Evolutionary conservation across 2,888 invertebrate species (phyloP).

Genomic region (Dioctria linearis): DNA sequence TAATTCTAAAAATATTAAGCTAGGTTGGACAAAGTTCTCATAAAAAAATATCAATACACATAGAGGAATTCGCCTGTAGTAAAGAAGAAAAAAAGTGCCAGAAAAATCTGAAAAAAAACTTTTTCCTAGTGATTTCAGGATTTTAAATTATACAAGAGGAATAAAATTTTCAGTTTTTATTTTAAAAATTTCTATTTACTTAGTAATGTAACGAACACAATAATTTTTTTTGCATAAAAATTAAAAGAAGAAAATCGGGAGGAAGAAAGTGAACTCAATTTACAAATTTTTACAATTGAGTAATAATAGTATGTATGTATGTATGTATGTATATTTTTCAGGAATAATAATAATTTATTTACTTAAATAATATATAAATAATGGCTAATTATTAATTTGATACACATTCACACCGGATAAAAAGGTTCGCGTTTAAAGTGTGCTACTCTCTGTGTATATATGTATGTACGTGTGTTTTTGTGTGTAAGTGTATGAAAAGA

Average conservation of each 20-base stretch:
- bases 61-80: too few relatives aligned
- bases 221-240: slow-evolving; percentile 34
- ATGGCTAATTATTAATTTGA: slow-evolving; percentile 26
- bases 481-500: too few relatives aligned
- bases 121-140: too few relatives aligned
- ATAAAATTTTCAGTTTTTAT: slow-evolving; percentile 3
- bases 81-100: too few relatives aligned
- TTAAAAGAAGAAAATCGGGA: slow-evolving; percentile 13
- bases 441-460: slow-evolving; percentile 2
- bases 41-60: too few relatives aligned
- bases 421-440: slow-evolving; percentile 11
- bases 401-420: slow-evolving; percentile 45
- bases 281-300: slow-evolving; percentile 41
- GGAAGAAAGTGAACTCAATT: slow-evolving; percentile 34
- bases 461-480: not conserved
- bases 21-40: too few relatives aligned
- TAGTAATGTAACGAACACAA: slow-evolving; percentile 51
- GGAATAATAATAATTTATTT: slow-evolving; percentile 43
- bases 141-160: not conserved
- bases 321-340: not conserved
- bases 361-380: slow-evolving; percentile 42
- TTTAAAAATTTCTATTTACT: slow-evolving; percentile 52
- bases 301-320: not conserved
- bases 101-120: too few relatives aligned
- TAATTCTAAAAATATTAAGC: too few relatives aligned